A percentile compares a stretch with the other conserved stretches of the same genome.
Conservation (phyloP, 2,113 vertebrate species). For the Nettapus auritus region DNA sequence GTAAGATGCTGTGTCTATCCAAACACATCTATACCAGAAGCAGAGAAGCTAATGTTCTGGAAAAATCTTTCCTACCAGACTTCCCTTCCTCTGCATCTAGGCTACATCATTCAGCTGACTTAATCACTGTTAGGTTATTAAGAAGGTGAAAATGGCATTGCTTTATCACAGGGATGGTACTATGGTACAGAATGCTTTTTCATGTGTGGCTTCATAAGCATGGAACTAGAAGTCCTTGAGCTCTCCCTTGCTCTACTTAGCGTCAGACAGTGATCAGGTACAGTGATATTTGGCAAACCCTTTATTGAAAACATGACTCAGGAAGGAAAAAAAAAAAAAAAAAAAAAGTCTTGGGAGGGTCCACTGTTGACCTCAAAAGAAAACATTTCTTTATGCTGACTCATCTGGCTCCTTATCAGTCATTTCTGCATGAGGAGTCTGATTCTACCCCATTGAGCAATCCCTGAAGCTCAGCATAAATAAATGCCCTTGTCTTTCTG, state of each 20-base stretch:
- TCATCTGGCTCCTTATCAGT: neutral
- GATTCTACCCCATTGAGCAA: neutral
- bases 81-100: neutral
- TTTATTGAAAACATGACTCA: neutral
- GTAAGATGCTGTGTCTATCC: neutral
- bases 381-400: neutral
- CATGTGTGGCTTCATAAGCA: fast-evolving
- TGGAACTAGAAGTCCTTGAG: neutral
- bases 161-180: neutral
- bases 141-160: neutral
- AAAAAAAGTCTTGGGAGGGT: neutral
- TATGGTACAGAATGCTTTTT: neutral
- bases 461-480: neutral
- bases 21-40: neutral
- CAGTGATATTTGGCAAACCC: neutral
- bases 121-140: neutral
- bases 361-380: neutral
- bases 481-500: neutral
- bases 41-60: neutral
- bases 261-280: neutral
- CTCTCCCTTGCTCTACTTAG: neutral
- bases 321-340: neutral
- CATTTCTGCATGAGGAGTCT: neutral
- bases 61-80: neutral
- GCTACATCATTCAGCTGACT: neutral